phyloP scores from a whole-genome alignment of 1,140 invertebrate species.

The Chironomus tepperi region DNA sequence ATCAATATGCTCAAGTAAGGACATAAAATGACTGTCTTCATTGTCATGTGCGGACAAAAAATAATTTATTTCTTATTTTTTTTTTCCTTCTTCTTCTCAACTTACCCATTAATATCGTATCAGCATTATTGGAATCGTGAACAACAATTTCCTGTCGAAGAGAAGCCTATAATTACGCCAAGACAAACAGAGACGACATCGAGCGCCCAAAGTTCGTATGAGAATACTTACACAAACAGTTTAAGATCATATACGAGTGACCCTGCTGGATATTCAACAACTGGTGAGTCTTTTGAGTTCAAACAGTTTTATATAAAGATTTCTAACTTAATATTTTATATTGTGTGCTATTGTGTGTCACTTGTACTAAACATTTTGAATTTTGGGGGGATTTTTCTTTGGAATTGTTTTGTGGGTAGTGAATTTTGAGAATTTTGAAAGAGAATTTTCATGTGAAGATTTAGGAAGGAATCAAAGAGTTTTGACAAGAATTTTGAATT shows the following conservation, averaged over 20 bases:
- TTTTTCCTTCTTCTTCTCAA: not conserved
- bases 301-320: too few relatives aligned
- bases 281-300: not conserved
- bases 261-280: slow-evolving; percentile 4
- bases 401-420: too few relatives aligned
- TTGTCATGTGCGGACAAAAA: not conserved
- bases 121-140: slow-evolving; percentile 15
- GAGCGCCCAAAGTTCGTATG: slow-evolving; percentile 18
- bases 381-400: too few relatives aligned
- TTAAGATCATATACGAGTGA: not conserved
- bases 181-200: slow-evolving; percentile 12
- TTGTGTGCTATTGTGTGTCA: too few relatives aligned
- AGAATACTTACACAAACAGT: slow-evolving; percentile 20
- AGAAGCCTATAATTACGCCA: slow-evolving; percentile 7
- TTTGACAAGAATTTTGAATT: too few relatives aligned
- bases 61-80: not conserved
- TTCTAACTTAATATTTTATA: too few relatives aligned
- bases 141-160: slow-evolving; percentile 19
- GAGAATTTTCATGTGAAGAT: too few relatives aligned
- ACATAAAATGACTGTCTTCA: not conserved
- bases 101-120: not conserved
- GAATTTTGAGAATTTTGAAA: too few relatives aligned
- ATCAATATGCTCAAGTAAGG: slow-evolving; percentile 39
- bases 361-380: too few relatives aligned
- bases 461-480: too few relatives aligned